Conservation (phyloP, 2,888 invertebrate genomes). For the Odontomyia ornata region DNA sequence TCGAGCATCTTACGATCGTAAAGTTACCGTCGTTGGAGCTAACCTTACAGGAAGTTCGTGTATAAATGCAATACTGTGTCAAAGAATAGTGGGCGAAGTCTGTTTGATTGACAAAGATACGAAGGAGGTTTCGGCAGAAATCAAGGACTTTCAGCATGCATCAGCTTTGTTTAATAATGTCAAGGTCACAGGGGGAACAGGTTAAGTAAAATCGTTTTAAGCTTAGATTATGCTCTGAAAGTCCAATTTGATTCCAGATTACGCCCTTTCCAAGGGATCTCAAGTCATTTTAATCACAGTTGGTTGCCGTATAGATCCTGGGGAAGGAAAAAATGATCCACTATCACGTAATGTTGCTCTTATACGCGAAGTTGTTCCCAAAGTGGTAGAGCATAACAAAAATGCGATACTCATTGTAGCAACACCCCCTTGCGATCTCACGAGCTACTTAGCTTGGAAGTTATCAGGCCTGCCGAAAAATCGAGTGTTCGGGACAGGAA, state of each 20-base stretch:
- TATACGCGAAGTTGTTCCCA: slow-evolving; percentile 85
- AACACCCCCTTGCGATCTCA: slow-evolving; percentile 91
- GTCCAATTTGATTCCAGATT: slow-evolving; percentile 72
- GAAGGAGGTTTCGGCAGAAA: slow-evolving; percentile 86
- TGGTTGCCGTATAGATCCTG: slow-evolving; percentile 88
- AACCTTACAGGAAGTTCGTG: slow-evolving; percentile 94
- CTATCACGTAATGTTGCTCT: slow-evolving; percentile 92
- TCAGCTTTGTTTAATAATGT: slow-evolving; percentile 83
- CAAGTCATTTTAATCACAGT: slow-evolving; percentile 89
- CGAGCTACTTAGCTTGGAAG: slow-evolving; percentile 94
- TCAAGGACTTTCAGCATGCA: slow-evolving; percentile 92
- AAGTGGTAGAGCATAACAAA: slow-evolving; percentile 74
- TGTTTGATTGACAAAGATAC: slow-evolving; percentile 82
- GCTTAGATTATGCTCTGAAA: not conserved
- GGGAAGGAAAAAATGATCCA: slow-evolving; percentile 83
- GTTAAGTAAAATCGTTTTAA: slow-evolving; percentile 56
- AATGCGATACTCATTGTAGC: slow-evolving; percentile 86
- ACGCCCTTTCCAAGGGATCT: slow-evolving; percentile 78
- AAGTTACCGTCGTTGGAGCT: slow-evolving; percentile 86
- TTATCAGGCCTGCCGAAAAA: slow-evolving; percentile 87
- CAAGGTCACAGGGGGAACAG: slow-evolving; percentile 77
- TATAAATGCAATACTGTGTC: slow-evolving; percentile 84
- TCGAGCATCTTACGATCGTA: slow-evolving; percentile 60
- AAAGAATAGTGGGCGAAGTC: slow-evolving; percentile 83
- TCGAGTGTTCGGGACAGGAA: slow-evolving; percentile 90